Evolutionary conservation across 2,888 invertebrate species (phyloP).

Genomic region (Ochropleura leucogaster): DNA sequence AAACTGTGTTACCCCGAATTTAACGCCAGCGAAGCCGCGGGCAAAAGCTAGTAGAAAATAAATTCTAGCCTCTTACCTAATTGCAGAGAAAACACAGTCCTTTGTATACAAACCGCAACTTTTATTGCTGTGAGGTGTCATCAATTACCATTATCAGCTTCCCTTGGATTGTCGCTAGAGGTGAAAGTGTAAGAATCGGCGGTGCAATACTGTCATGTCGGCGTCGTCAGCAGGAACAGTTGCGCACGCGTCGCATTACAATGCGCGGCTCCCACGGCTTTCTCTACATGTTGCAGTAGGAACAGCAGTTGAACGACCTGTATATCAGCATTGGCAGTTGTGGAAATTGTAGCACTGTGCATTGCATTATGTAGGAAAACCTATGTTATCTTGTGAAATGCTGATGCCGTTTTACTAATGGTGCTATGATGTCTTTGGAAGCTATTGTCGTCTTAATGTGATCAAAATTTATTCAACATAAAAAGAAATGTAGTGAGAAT

Average conservation of each 20-base stretch:
- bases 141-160: constrained; percentile 47
- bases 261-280: constrained; percentile 71
- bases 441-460: neutral
- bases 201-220: constrained; percentile 47
- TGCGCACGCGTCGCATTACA: constrained; percentile 53
- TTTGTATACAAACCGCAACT: constrained; percentile 35
- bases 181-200: constrained; percentile 69
- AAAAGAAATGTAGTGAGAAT: neutral
- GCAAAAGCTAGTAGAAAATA: too few species aligned
- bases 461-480: neutral
- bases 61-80: constrained; percentile 1
- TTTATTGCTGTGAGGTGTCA: constrained; percentile 3
- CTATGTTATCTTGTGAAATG: neutral
- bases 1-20: too few species aligned
- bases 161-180: constrained; percentile 52
- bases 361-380: constrained; percentile 12
- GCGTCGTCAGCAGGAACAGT: constrained; percentile 43
- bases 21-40: too few species aligned
- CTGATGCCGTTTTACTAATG: neutral
- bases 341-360: constrained; percentile 34
- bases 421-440: neutral
- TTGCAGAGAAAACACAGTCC: constrained; percentile 16
- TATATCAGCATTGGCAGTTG: constrained; percentile 39
- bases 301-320: constrained; percentile 51
- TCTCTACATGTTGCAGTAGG: constrained; percentile 63